These are phyloP conservation scores for Rhinichthys klamathensis DNA, from an alignment of 2,113 vertebrate species.

Conservation along the genomic window DNA sequence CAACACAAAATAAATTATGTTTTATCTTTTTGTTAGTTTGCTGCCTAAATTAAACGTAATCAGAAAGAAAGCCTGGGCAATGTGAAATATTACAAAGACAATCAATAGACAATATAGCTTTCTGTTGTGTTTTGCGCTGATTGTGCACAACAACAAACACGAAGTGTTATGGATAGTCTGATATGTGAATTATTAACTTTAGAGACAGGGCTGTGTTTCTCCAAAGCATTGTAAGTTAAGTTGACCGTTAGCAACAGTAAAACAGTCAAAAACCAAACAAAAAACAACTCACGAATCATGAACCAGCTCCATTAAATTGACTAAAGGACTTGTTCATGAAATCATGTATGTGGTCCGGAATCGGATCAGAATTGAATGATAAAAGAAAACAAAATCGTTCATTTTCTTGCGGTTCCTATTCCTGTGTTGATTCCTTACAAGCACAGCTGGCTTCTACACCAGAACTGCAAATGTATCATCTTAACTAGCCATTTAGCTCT, in stretches of 20 bases:
- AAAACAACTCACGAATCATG: background rate
- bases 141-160: background rate
- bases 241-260: too few relatives aligned
- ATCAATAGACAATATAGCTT: slow-evolving; percentile 6
- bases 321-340: slow-evolving; percentile 24
- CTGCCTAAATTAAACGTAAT: background rate
- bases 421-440: slow-evolving; percentile 24
- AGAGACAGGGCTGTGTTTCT: too few relatives aligned
- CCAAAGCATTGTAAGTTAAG: too few relatives aligned
- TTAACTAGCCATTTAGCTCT: slow-evolving; percentile 87
- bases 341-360: background rate
- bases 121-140: background rate
- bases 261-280: background rate
- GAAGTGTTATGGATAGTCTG: background rate
- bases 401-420: background rate
- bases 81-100: background rate
- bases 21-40: background rate
- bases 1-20: background rate
- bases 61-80: background rate
- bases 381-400: background rate
- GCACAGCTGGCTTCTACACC: slow-evolving; percentile 52
- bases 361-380: slow-evolving; percentile 9
- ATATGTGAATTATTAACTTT: background rate
- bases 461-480: slow-evolving; percentile 84
- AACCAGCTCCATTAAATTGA: background rate